Evolutionary conservation across 1,140 invertebrate genomes (phyloP), one percentile per base, ranked within the genome.

Genomic region (Drosophila tsacasi): DNA sequence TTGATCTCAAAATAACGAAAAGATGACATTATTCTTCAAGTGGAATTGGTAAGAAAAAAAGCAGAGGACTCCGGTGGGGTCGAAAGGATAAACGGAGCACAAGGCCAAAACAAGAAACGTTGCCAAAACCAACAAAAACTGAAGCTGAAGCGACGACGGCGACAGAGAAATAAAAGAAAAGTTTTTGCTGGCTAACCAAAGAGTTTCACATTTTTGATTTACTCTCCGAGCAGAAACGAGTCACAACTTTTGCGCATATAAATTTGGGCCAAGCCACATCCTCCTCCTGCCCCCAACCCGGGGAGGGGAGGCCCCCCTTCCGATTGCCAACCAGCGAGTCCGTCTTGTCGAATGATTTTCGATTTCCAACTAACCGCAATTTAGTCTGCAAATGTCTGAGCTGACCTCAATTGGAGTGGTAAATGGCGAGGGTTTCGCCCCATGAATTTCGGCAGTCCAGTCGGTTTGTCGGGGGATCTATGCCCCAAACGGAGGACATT

Each of bases 161-260:
- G 15, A 23, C 54, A 50, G 25, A 66, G 27, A 66, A 71, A 46
- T 69, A 71, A 68, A 71, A 72, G 35, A 50, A 73, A 82, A 81
- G 52, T 55, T 83, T 89, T 71, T 66, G 64, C 65, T 71, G 72
- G 80, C 81, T 65, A 83, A 78, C 77, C 84, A 57, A 78, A 84
- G 67, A 83, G 83, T 83, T 81, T 79, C 58, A 81, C 81, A 76
- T 87, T 84, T 86, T 89, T 89, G 77, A 87, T 90, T 89, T 81
- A 89, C 84, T 89, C 63, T 23, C 57, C 40, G 54, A 61, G 46
- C 37, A 62, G 62, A 49, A 76, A 15, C 35, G 17, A 72, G 68
- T 63, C 66, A 54, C 66, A 83, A 89, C 65, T 89, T 89, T 73
- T 86, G 81, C 65, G 84, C 83, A 87, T 87, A 87, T 87, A 83